A percentile compares a stretch with the other conserved stretches of the same genome.
phyloP scores from a whole-genome alignment of 2,113 vertebrate genomes.

The Syngnathus typhle region DNA sequence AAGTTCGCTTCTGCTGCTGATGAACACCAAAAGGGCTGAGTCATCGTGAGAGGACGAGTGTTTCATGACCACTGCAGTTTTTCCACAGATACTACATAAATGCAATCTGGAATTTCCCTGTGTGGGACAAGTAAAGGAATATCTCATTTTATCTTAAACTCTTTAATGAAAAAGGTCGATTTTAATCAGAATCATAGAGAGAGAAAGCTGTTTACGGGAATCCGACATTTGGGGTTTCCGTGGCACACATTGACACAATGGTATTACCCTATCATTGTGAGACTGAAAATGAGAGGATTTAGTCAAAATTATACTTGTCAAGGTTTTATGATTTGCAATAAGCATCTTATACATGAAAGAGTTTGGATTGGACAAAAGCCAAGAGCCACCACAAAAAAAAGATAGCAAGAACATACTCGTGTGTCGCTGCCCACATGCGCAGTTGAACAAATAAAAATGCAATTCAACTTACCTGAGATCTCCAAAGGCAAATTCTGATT shows the following conservation, averaged over 20 bases:
- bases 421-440: slow-evolving; percentile 20
- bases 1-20: slow-evolving; percentile 32
- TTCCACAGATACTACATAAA: background rate
- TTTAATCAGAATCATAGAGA: slow-evolving; percentile 19
- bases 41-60: slow-evolving; percentile 34
- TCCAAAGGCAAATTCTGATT: background rate
- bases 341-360: background rate
- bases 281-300: slow-evolving; percentile 47
- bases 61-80: background rate
- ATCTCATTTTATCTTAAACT: too few species aligned
- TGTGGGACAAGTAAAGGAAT: too few species aligned
- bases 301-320: too few species aligned
- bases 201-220: slow-evolving; percentile 68
- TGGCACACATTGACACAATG: slow-evolving; percentile 39
- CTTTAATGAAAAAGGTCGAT: slow-evolving; percentile 28
- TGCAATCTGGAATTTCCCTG: background rate
- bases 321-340: background rate
- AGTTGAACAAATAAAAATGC: background rate
- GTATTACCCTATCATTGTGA: slow-evolving; percentile 49
- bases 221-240: slow-evolving; percentile 46
- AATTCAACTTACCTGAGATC: slow-evolving; percentile 45
- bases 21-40: slow-evolving; percentile 45
- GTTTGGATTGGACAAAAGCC: background rate
- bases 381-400: background rate
- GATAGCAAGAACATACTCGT: background rate